Evolutionary conservation across 2,797 vertebrate species (phyloP).

Genomic region (Pogoniulus pusillus): DNA sequence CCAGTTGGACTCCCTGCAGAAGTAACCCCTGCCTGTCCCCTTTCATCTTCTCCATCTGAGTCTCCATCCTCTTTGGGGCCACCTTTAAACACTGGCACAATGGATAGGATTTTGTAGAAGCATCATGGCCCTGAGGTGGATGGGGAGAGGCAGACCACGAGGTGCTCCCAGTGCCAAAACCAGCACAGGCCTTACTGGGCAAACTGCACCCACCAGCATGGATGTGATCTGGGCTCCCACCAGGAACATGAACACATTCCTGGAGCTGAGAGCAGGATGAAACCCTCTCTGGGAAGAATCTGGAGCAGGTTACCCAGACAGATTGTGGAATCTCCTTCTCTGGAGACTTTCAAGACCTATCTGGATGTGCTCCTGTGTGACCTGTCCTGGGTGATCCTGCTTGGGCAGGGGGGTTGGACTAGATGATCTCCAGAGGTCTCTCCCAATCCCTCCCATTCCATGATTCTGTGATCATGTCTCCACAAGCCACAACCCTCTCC

Average conservation of each 20-base stretch:
- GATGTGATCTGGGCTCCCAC: background rate
- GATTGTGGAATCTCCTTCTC: no score
- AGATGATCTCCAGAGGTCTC: no score
- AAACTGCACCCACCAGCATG: background rate
- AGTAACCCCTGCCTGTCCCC: background rate
- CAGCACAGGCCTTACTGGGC: fast-evolving
- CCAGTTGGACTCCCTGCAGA: background rate
- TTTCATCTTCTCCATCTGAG: background rate
- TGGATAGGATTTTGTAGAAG: background rate
- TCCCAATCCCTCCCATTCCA: no score
- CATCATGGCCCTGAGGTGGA: background rate
- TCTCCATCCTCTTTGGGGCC: background rate
- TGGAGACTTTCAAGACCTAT: no score
- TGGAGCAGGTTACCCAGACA: no score
- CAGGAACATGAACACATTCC: fast-evolving
- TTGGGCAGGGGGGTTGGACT: no score
- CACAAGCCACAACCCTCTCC: background rate
- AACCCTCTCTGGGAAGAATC: background rate
- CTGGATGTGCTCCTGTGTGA: no score
- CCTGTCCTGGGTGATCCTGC: no score
- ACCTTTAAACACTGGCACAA: background rate
- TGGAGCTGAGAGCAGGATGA: fast-evolving
- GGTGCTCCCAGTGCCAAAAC: background rate
- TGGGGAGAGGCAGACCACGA: background rate
- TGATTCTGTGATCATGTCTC: background rate